These are phyloP conservation scores for Notarius quadriscutis DNA, from an alignment of 2,113 vertebrate species.

Conservation along the genomic window DNA sequence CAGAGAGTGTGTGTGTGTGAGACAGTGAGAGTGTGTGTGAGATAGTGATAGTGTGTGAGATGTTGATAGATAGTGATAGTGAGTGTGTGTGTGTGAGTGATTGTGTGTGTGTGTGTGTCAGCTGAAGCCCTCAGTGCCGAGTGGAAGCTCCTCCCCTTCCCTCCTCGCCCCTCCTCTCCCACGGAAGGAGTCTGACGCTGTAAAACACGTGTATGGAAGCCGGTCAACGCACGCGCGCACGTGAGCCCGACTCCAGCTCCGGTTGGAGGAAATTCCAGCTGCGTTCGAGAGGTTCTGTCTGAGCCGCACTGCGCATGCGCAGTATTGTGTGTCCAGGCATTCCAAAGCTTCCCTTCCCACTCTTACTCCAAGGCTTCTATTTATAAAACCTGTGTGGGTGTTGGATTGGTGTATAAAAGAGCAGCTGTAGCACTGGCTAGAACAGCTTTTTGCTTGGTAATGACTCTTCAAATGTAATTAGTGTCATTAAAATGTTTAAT, in stretches of 20 bases:
- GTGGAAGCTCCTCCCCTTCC: not conserved
- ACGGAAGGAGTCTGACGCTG: not conserved
- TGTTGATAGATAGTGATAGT: too few relatives aligned
- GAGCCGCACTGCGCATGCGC: not conserved
- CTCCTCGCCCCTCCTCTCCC: fast-evolving
- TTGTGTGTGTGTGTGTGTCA: not conserved
- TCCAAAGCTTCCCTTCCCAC: not conserved
- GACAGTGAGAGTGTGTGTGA: too few relatives aligned
- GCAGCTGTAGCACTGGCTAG: not conserved
- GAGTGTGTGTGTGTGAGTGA: too few relatives aligned
- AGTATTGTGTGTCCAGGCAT: not conserved
- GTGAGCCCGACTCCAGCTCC: not conserved
- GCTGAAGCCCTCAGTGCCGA: not conserved
- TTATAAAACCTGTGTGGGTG: not conserved
- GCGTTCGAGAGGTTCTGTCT: not conserved
- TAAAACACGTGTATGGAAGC: not conserved
- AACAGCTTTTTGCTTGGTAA: not conserved
- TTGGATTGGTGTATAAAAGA: not conserved
- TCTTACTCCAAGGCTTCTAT: not conserved
- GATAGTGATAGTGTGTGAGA: too few relatives aligned
- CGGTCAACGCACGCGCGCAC: not conserved
- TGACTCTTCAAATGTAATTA: not conserved
- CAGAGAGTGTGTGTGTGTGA: not conserved
- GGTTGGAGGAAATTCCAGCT: not conserved
- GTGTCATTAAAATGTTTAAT: not conserved